Evolutionary conservation across 2,797 vertebrate genomes (phyloP), one percentile per base, ranked within the genome.

Genomic region (Cottoperca gobio): DNA sequence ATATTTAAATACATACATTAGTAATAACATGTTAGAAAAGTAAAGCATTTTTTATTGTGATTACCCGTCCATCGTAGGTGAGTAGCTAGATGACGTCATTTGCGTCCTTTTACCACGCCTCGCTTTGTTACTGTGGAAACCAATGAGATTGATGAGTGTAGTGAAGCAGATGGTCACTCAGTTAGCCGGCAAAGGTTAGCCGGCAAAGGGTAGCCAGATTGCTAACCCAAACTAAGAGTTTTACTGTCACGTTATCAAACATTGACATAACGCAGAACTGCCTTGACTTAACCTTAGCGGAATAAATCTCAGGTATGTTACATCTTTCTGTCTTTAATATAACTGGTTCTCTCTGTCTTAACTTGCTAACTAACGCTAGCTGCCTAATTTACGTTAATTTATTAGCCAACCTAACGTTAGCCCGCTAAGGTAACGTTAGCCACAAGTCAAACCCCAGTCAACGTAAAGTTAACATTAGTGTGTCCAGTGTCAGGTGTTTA

Each of bases 51-150:
- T 16, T 48, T 4, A 33, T 7, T 2, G 17, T 17, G 50, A 11
- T 35, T 26, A 50, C 6, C 35, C 52, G 43, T 16, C 28, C 35
- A 14, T 54, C 4, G 28, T 48, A 49, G n/a, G 52, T 72, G 57
- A 62, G 21, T 10, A 0, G 19, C 4, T 3, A 13, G 63, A 6
- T 60, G 71, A 78, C 71, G 83, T 80, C 19, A 80, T 8, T 1
- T 8, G 12, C 46, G 26, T 28, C 12, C 0, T 2, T 8, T 8
- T 6, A 1, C 79, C 84, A 81, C 86, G 74, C 87, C 86, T 52
- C 82, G 48, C 81, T 77, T 84, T 84, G 88, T 92, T 92, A 88
- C 87, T 86, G 87, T 93, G 89, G 90, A 89, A 92, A 94, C 90
- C 85, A 63, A 21, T 79, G 81, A 86, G 81, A 43, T 54, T 73